These are phyloP conservation scores for Spilogale gracilis DNA, from an alignment of 2,113 vertebrate species.

Conservation along the genomic window DNA sequence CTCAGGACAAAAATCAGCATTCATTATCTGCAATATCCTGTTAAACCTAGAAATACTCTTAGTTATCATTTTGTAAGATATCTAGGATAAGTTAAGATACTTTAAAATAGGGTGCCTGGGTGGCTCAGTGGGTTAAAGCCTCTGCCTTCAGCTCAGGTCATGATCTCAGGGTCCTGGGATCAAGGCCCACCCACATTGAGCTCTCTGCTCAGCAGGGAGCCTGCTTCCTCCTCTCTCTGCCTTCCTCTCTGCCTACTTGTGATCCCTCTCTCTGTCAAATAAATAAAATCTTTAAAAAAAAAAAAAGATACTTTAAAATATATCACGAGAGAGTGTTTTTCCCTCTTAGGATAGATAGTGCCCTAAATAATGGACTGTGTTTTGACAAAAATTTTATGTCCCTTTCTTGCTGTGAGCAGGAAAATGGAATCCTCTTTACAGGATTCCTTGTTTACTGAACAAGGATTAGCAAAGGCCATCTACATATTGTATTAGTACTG, in stretches of 20 bases:
- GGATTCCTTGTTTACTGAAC: not conserved
- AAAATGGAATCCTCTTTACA: not conserved
- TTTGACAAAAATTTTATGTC: not conserved
- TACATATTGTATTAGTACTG: not conserved
- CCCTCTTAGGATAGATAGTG: not conserved
- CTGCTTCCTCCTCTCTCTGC: no score
- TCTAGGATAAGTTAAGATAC: not conserved
- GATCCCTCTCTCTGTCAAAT: no score
- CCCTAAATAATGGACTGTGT: not conserved
- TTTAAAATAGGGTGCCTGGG: not conserved
- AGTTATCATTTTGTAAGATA: not conserved
- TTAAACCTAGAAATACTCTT: not conserved
- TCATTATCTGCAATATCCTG: not conserved
- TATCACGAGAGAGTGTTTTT: not conserved
- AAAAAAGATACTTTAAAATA: not conserved
- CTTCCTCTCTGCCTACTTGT: no score
- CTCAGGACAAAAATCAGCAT: not conserved
- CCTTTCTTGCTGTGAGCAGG: not conserved
- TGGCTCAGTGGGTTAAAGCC: no score
- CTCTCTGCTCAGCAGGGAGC: no score
- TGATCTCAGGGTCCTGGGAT: no score
- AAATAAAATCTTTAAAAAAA: no score
- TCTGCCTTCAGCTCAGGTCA: no score
- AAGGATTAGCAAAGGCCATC: not conserved
- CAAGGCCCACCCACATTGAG: no score